Evolutionary conservation across 2,797 vertebrate genomes (phyloP), one percentile per base, ranked within the genome.

Genomic region (Peromyscus attwateri): DNA sequence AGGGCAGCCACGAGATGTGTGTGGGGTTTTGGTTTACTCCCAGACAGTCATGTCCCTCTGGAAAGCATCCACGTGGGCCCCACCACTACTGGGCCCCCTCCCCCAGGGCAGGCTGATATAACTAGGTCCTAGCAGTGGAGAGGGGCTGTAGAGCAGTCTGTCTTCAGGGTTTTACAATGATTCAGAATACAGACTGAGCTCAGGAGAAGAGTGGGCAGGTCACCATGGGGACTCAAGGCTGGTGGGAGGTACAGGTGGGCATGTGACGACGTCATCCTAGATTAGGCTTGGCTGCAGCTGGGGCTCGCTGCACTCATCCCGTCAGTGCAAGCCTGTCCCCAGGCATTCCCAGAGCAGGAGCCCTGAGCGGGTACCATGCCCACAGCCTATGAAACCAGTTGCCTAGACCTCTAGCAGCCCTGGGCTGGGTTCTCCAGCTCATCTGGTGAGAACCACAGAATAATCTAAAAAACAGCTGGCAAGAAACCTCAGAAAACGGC

Each of bases 31-130:
- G 37, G 31, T 64, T 11, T 62, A 19, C 25, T 12, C 64, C 62
- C 6, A 62, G 52, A 34, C n/a, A 29, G 27, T 34, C 55, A 70
- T 60, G 12, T 60, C 62, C 66, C n/a, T n/a, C 2, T 7, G 55
- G 52, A 66, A 75, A 76, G 43, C 34, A 70, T 1, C 87, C 14
- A 40, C 2, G 12, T 2, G 19, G 75, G 31, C 1, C 12, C n/a
- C 16, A 10, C 21, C 17, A 8, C 0, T 12, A 49, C 34, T 2
- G 19, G 75, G 31, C 1, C 12, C n/a, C 16, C 1, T 23, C 0
- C 55, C 6, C 3, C 62, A 9, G 23, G 77, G 37, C 46, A 40
- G 49, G 52, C 25, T 60, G 8, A 31, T n/a, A 16, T 55, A 10
- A 7, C 57, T 8, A 1, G 34, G 37, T 8, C 43, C 43, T 19